A percentile compares a stretch with the other conserved stretches of the same genome.
Conservation (phyloP, 2,888 invertebrate genomes). For the Sinhomidia bicolor region DNA sequence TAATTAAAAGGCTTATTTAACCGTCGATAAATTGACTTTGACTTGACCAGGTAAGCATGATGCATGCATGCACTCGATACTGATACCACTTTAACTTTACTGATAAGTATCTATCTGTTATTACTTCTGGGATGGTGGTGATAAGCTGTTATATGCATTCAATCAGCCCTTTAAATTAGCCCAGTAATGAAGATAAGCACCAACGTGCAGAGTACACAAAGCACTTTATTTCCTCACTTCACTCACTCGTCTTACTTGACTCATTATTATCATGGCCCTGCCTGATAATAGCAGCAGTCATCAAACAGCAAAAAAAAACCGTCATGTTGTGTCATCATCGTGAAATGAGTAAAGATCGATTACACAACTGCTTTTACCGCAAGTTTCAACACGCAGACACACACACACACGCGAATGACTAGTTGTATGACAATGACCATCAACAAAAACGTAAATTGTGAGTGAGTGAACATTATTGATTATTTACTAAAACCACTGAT, state of each 20-base stretch:
- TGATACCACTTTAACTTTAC: not conserved
- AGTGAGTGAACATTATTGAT: not conserved
- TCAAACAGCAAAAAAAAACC: not conserved
- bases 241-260: not conserved
- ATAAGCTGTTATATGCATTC: not conserved
- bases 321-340: not conserved
- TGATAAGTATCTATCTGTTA: not conserved
- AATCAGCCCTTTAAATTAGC: not conserved
- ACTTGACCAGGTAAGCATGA: not conserved
- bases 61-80: not conserved
- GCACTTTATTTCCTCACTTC: not conserved
- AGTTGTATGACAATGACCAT: not conserved
- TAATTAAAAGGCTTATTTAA: slow-evolving; percentile 39
- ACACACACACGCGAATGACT: not conserved
- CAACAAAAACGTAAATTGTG: not conserved
- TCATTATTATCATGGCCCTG: not conserved
- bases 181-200: not conserved
- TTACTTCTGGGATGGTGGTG: too few species aligned
- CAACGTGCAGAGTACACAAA: not conserved
- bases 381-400: not conserved
- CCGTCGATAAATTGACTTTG: not conserved
- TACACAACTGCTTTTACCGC: not conserved
- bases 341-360: not conserved
- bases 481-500: not conserved
- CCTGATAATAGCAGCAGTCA: not conserved